Percentiles rank a stretch among this genome's conserved stretches.
phyloP scores from a whole-genome alignment of 2,113 vertebrate species.

The Notechis scutatus region DNA sequence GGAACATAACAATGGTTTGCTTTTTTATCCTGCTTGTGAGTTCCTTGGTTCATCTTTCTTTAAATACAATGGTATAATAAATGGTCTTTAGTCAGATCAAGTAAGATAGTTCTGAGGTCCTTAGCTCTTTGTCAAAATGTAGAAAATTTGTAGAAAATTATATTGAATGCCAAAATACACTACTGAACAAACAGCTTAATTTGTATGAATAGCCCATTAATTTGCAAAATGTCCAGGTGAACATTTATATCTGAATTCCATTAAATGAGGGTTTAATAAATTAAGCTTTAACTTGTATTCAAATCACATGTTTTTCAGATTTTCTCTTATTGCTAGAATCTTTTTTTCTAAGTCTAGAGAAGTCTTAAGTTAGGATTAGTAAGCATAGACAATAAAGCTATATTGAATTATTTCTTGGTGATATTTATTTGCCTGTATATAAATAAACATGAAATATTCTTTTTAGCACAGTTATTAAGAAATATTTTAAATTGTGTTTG shows the following conservation, averaged over 20 bases:
- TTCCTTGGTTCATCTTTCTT: not conserved
- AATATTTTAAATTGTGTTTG: not conserved
- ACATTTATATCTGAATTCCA: not conserved
- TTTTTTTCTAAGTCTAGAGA: not conserved
- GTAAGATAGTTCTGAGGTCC: not conserved
- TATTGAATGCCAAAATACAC: not conserved
- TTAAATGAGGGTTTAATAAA: not conserved
- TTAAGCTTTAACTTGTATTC: not conserved
- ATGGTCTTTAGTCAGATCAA: not conserved
- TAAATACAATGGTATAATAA: not conserved
- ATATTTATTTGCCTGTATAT: not conserved
- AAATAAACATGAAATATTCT: not conserved
- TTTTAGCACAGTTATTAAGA: not conserved
- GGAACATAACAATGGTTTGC: slow-evolving; percentile 25
- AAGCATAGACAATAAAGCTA: not conserved
- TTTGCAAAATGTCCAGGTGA: not conserved
- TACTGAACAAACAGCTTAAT: not conserved
- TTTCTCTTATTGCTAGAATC: not conserved
- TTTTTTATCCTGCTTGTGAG: not conserved
- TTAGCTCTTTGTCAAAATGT: not conserved
- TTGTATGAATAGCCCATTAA: not conserved
- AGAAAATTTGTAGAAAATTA: not conserved
- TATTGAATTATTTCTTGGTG: not conserved
- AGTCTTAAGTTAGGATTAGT: not conserved
- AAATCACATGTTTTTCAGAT: not conserved